Conservation (phyloP, 2,113 vertebrate species). For the Megalops atlanticus region DNA sequence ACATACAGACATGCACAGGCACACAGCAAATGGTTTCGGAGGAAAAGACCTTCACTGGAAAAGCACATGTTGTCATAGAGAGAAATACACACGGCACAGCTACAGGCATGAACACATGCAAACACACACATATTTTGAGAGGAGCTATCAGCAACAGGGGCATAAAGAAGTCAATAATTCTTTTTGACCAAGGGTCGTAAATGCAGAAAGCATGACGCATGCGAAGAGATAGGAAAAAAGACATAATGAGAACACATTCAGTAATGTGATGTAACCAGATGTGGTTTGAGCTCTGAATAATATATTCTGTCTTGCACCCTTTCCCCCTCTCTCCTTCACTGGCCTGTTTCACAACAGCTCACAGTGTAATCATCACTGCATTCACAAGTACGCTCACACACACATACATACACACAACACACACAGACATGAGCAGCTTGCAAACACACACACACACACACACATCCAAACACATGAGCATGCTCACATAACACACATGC, state of each 20-base stretch:
- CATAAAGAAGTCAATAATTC: not conserved
- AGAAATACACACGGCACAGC: not conserved
- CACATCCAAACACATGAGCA: slow-evolving; percentile 12
- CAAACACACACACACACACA: slow-evolving; percentile 26
- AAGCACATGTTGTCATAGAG: not conserved
- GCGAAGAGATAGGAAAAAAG: not conserved
- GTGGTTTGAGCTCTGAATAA: not conserved
- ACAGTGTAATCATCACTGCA: not conserved
- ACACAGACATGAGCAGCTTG: not conserved
- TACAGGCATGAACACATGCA: not conserved
- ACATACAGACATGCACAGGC: not conserved
- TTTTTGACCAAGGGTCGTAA: not conserved
- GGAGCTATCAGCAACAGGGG: not conserved
- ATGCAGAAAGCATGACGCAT: not conserved
- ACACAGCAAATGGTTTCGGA: not conserved
- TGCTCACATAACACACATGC: not conserved
- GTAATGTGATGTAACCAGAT: not conserved
- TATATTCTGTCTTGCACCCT: not conserved
- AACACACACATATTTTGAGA: not conserved
- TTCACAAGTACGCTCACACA: not conserved
- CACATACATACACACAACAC: not conserved
- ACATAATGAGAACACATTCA: slow-evolving; percentile 2
- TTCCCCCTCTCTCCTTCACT: not conserved
- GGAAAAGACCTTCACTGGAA: not conserved
- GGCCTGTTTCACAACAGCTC: not conserved